A percentile compares a stretch with the other conserved stretches of the same genome.
These are phyloP conservation scores for Basileuterus tristriatus DNA, from an alignment of 2,797 vertebrate genomes.

Conservation along the genomic window DNA sequence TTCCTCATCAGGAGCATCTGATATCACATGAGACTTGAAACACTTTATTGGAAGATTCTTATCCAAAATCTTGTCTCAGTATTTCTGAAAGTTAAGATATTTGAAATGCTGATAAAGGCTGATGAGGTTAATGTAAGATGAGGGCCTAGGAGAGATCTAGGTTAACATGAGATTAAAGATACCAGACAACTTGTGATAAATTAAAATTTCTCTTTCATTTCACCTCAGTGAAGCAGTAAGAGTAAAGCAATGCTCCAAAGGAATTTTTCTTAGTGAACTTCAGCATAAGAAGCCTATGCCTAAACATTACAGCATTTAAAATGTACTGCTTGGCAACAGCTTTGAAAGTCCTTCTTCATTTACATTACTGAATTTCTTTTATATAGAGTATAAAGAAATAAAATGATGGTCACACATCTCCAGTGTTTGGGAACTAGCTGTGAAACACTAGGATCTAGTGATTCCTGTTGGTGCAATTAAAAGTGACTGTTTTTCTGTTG, in stretches of 20 bases:
- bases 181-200: neutral
- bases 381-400: neutral
- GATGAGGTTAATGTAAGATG: slow-evolving; percentile 7
- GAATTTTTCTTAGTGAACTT: neutral
- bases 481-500: neutral
- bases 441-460: neutral
- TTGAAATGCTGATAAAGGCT: slow-evolving; percentile 4
- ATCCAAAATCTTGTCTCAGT: neutral
- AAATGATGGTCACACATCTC: neutral
- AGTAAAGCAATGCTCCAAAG: neutral
- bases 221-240: neutral
- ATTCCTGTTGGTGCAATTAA: rapidly evolving
- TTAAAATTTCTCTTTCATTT: slow-evolving; percentile 6
- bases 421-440: neutral
- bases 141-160: neutral
- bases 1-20: neutral
- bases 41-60: neutral
- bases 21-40: neutral
- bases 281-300: neutral
- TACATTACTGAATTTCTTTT: neutral
- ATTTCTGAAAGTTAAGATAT: slow-evolving; percentile 1
- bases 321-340: neutral
- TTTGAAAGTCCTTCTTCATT: neutral
- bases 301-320: neutral
- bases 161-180: neutral